A percentile compares a stretch with the other conserved stretches of the same genome.
Conservation (phyloP, 2,113 vertebrate species). For the Ciconia maguari region DNA sequence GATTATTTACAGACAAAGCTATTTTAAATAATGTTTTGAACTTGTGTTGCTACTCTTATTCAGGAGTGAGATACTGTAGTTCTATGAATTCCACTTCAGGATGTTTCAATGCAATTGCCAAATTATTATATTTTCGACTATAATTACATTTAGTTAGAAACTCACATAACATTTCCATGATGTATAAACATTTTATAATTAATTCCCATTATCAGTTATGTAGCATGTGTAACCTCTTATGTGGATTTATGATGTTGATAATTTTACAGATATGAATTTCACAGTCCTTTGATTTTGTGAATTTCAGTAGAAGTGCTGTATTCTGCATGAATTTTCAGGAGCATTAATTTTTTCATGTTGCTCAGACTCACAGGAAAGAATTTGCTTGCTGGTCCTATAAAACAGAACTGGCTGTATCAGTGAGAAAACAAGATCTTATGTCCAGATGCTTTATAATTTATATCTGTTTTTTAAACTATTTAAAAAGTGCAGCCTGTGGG, state of each 20-base stretch:
- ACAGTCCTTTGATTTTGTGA: not conserved
- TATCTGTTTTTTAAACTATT: not conserved
- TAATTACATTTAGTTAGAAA: not conserved
- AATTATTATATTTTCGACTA: not conserved
- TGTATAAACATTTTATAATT: not conserved
- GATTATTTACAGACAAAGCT: not conserved
- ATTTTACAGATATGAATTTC: not conserved
- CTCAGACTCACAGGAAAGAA: not conserved
- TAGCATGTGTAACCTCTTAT: not conserved
- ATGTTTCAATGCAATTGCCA: not conserved
- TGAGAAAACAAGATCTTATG: not conserved
- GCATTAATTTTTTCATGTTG: constrained; percentile 39
- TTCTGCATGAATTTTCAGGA: constrained; percentile 8
- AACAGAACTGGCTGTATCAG: not conserved
- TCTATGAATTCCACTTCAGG: not conserved
- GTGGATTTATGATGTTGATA: not conserved
- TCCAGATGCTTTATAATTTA: constrained; percentile 28
- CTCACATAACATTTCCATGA: not conserved
- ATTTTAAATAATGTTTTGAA: not conserved
- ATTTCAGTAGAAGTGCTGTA: not conserved
- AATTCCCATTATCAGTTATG: not conserved
- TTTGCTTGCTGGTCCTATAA: not conserved
- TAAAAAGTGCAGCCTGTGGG: not conserved
- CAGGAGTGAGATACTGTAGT: not conserved
- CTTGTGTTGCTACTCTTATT: not conserved